Evolutionary conservation across 2,797 vertebrate species (phyloP).

Genomic region (Graptemys geographica): DNA sequence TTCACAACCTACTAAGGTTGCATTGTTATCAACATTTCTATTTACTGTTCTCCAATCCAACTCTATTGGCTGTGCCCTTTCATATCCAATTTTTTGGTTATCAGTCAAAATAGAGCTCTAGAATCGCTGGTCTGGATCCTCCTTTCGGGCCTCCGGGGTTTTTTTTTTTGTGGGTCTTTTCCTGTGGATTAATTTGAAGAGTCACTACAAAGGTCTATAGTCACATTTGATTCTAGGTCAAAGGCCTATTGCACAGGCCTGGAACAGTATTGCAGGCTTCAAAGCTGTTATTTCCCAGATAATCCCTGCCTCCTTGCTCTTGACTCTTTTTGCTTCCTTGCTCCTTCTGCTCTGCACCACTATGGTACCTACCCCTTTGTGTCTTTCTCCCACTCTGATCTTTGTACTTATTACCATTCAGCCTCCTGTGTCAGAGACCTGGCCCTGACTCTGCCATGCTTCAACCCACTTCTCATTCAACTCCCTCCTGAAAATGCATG

Average conservation of each 20-base stretch:
- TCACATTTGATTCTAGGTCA: accelerated
- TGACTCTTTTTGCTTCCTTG: background rate
- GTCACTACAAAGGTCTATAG: background rate
- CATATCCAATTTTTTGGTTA: background rate
- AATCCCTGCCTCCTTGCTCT: accelerated
- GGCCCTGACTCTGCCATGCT: background rate
- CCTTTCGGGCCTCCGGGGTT: background rate
- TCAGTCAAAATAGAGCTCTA: conserved; percentile 19
- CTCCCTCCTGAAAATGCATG: background rate
- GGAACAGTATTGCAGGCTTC: background rate
- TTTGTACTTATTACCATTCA: background rate
- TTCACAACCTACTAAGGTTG: accelerated
- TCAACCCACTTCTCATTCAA: background rate
- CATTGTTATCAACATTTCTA: background rate
- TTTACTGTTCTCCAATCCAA: background rate
- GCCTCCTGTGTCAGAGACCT: background rate
- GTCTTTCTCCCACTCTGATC: background rate
- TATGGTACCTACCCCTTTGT: background rate
- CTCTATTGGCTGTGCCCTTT: background rate
- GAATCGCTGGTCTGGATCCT: conserved; percentile 49
- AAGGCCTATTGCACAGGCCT: accelerated
- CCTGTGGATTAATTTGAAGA: conserved; percentile 40
- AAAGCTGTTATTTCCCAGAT: background rate
- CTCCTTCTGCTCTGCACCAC: background rate
- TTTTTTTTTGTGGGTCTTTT: background rate